Percentiles rank a stretch among this genome's conserved stretches.
Conservation (phyloP, 2,888 invertebrate species). For the Ochropacha duplaris region DNA sequence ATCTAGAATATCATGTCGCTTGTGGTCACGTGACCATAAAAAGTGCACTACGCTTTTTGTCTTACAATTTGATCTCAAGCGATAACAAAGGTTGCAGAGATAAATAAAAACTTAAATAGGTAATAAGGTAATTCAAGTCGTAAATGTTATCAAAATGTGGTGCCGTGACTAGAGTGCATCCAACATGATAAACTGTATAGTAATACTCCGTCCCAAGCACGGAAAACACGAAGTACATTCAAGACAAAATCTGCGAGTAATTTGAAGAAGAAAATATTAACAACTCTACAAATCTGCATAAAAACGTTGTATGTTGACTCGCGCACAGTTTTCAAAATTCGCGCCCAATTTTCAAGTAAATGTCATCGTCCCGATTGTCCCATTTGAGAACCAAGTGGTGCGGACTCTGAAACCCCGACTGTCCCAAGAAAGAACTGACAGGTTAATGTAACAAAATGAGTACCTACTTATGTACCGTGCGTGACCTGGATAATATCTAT, state of each 20-base stretch:
- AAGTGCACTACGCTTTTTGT: not conserved
- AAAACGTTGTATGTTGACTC: no score
- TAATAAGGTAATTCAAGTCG: not conserved
- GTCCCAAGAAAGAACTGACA: no score
- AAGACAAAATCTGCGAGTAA: not conserved
- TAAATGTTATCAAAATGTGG: not conserved
- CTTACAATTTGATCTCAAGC: not conserved
- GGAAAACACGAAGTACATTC: not conserved
- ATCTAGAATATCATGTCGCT: not conserved
- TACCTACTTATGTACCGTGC: no score
- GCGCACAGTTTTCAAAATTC: no score
- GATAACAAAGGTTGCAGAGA: not conserved
- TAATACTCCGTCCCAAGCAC: not conserved
- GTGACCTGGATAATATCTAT: no score
- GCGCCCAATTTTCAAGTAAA: no score
- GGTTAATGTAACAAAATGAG: no score
- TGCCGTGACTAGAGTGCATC: not conserved
- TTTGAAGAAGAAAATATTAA: not conserved
- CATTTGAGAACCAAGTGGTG: no score
- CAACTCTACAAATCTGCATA: no score
- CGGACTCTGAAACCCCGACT: no score
- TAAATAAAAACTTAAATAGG: not conserved
- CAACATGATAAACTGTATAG: not conserved
- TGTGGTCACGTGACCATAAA: not conserved
- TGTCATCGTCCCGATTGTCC: no score